Evolutionary conservation across 2,888 invertebrate genomes (phyloP).

Genomic region (Polydesmus complanatus): DNA sequence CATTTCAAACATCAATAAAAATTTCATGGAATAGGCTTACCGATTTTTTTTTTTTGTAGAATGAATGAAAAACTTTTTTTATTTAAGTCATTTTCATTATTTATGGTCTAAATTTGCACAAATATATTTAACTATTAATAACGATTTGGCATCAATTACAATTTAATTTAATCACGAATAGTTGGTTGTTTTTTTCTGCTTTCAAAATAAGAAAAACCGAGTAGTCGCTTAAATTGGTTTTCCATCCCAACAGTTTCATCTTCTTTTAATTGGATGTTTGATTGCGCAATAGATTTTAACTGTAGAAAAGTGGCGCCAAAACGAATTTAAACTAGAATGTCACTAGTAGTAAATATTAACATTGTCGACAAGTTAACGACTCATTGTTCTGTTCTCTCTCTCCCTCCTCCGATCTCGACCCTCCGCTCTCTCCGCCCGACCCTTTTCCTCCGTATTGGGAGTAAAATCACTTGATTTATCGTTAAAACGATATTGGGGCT

Average conservation of each 20-base stretch:
- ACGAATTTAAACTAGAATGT: neutral
- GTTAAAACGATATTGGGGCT: neutral
- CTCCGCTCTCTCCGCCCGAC: no score
- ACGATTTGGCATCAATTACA: no score
- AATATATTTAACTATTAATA: no score
- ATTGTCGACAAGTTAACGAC: neutral
- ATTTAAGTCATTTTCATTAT: no score
- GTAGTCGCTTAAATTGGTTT: neutral
- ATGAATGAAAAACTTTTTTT: no score
- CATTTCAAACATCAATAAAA: no score
- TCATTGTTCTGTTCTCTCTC: neutral
- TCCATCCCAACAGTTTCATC: neutral
- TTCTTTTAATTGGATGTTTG: neutral
- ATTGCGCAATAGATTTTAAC: no score
- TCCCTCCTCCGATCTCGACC: neutral
- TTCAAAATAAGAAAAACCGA: neutral
- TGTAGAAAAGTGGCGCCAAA: neutral
- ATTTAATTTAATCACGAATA: no score
- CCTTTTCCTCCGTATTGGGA: no score
- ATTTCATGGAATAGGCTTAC: no score
- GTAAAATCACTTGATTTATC: neutral
- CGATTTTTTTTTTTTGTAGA: no score
- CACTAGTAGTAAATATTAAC: neutral
- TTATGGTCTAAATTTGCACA: no score
- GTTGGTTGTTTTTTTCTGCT: neutral